A percentile compares a stretch with the other conserved stretches of the same genome.
These are phyloP conservation scores for Ophioninae sp. DNA, from an alignment of 2,888 invertebrate species.

Conservation along the genomic window DNA sequence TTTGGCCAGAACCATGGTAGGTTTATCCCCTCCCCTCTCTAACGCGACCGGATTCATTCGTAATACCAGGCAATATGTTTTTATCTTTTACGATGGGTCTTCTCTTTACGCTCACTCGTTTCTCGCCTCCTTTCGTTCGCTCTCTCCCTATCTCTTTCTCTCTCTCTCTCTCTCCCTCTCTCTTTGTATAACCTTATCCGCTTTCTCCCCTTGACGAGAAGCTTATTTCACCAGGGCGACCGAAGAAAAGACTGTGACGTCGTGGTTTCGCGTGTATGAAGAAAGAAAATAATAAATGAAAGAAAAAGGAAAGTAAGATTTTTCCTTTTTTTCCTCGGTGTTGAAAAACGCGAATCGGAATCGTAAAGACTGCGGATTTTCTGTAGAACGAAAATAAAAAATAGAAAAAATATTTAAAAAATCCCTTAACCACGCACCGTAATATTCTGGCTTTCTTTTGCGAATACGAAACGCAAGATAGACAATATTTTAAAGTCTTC, in stretches of 20 bases:
- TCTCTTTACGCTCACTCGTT: conserved; percentile 22
- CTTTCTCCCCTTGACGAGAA: conserved; percentile 23
- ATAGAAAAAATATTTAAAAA: background rate
- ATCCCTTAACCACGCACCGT: background rate
- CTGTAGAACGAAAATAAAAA: background rate
- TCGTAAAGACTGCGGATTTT: background rate
- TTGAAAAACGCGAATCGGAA: conserved; percentile 1
- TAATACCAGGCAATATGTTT: conserved; percentile 57
- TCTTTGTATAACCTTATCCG: conserved; percentile 28
- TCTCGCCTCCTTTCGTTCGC: conserved; percentile 16
- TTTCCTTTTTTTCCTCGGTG: background rate
- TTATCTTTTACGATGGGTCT: conserved; percentile 47
- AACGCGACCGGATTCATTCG: conserved; percentile 35
- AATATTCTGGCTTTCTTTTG: background rate
- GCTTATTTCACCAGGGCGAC: conserved; percentile 27
- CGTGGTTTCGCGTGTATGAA: conserved; percentile 9
- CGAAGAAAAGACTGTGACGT: conserved; percentile 34
- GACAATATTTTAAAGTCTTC: background rate
- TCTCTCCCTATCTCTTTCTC: conserved; percentile 18
- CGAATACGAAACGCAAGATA: background rate
- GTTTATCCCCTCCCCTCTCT: background rate
- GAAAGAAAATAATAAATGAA: background rate
- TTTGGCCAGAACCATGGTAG: conserved; percentile 19
- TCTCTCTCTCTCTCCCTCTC: conserved; percentile 14
- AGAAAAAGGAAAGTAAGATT: background rate